Evolutionary conservation across 2,797 vertebrate genomes (phyloP).

Genomic region (Xiphorhynchus erythropygius): DNA sequence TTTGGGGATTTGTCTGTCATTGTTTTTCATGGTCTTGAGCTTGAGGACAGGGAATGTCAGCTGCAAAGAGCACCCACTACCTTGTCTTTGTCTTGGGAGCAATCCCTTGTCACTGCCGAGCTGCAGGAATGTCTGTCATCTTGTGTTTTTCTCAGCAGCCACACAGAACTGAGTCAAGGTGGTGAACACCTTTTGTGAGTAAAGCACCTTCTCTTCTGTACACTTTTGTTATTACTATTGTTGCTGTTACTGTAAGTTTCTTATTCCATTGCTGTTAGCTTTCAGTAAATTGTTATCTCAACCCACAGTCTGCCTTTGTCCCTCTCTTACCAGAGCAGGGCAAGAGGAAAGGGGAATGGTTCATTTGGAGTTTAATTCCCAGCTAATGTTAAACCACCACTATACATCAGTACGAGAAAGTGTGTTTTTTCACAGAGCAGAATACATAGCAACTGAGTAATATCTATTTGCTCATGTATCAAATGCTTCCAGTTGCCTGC

Average conservation of each 20-base stretch:
- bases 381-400: background rate
- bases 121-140: background rate
- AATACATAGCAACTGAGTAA: background rate
- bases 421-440: background rate
- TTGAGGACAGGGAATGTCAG: background rate
- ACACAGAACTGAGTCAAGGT: background rate
- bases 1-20: background rate
- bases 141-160: background rate
- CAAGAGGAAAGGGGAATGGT: background rate
- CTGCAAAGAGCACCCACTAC: background rate
- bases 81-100: background rate
- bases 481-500: background rate
- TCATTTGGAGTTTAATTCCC: background rate
- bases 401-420: background rate
- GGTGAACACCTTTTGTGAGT: background rate
- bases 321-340: background rate
- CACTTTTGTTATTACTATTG: background rate
- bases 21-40: background rate
- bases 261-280: background rate
- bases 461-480: conserved; percentile 9
- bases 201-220: background rate
- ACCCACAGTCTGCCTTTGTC: background rate
- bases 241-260: background rate
- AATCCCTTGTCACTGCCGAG: background rate
- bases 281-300: background rate